phyloP scores from a whole-genome alignment of 2,113 vertebrate genomes.

The Amia ocellicauda region DNA sequence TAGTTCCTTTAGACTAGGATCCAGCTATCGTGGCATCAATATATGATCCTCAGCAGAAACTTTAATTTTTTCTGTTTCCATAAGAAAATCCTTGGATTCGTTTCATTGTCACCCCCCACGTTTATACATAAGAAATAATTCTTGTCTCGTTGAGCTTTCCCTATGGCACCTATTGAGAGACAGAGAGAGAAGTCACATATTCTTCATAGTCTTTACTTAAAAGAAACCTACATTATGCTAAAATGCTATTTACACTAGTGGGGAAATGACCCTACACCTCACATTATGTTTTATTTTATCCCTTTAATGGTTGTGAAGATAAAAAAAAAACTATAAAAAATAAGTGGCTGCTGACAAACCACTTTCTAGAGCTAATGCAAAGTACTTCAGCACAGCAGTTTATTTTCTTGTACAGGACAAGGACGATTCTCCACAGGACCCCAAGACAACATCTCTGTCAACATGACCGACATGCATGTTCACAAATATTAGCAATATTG shows the following conservation, averaged over 20 bases:
- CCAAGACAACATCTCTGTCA: background rate
- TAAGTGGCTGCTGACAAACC: background rate
- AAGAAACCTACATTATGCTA: background rate
- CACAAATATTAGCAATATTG: conserved; percentile 26
- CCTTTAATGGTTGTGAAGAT: background rate
- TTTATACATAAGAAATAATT: too few relatives aligned
- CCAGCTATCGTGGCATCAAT: too few relatives aligned
- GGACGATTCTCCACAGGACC: background rate
- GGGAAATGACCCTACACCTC: background rate
- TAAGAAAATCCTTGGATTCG: too few relatives aligned
- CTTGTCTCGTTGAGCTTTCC: too few relatives aligned
- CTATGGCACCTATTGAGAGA: too few relatives aligned
- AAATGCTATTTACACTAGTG: too few relatives aligned
- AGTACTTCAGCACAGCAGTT: background rate
- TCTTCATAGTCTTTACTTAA: too few relatives aligned
- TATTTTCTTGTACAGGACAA: background rate
- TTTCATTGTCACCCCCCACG: too few relatives aligned
- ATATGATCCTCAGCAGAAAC: too few relatives aligned
- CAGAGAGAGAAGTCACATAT: too few relatives aligned
- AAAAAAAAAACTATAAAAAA: background rate
- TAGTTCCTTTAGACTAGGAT: too few relatives aligned
- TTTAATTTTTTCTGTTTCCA: too few relatives aligned
- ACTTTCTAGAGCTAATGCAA: background rate
- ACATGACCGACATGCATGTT: background rate
- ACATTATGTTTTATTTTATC: background rate